phyloP scores from a whole-genome alignment of 2,888 invertebrate genomes.

The Drosophila antonietae region DNA sequence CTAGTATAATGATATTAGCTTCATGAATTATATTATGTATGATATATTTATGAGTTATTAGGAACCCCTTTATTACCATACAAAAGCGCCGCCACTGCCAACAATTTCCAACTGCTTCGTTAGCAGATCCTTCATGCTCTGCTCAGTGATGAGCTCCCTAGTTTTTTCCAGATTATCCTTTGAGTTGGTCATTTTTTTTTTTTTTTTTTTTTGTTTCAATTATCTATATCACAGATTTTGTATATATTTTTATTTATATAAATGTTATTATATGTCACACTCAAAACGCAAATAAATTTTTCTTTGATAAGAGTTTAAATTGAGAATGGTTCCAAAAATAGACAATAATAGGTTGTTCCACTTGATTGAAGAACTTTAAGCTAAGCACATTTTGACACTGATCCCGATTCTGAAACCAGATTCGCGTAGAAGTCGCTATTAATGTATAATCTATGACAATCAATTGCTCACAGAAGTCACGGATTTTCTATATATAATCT shows the following conservation, averaged over 20 bases:
- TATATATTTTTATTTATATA: slow-evolving; percentile 4
- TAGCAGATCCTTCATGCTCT: slow-evolving; percentile 82
- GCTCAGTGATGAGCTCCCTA: slow-evolving; percentile 78
- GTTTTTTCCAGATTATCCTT: slow-evolving; percentile 71
- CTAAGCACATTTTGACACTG: slow-evolving; percentile 57
- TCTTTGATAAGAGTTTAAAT: slow-evolving; percentile 13
- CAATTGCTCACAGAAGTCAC: slow-evolving; percentile 51
- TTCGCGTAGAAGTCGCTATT: slow-evolving; percentile 43
- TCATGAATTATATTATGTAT: not conserved
- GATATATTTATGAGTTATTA: not conserved
- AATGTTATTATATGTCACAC: not conserved
- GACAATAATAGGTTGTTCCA: slow-evolving; percentile 15
- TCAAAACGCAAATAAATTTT: not conserved
- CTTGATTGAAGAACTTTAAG: slow-evolving; percentile 23
- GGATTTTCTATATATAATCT: slow-evolving; percentile 34
- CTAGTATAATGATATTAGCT: not conserved
- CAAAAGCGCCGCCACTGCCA: slow-evolving; percentile 83
- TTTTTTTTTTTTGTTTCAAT: slow-evolving; percentile 40
- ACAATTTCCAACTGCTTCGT: slow-evolving; percentile 82
- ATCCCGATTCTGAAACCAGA: slow-evolving; percentile 60
- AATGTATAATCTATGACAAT: slow-evolving; percentile 55
- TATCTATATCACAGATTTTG: slow-evolving; percentile 48
- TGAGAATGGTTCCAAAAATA: slow-evolving; percentile 14
- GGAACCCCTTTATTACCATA: slow-evolving; percentile 73
- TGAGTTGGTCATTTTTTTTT: slow-evolving; percentile 60